Evolutionary conservation across 2,797 vertebrate genomes (phyloP).

Genomic region (Lerista edwardsae): DNA sequence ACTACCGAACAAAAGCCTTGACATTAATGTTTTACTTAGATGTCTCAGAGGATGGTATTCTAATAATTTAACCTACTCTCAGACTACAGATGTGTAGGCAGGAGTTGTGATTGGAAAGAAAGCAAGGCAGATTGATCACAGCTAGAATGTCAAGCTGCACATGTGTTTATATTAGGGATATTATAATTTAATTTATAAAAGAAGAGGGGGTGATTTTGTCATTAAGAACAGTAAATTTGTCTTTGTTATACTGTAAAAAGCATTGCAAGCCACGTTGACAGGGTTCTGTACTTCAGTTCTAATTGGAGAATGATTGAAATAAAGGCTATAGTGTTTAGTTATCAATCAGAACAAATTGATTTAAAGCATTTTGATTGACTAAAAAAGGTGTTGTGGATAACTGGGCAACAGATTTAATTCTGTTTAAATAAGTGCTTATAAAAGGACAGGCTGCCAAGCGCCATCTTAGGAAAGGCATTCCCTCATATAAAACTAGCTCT

Average conservation of each 20-base stretch:
- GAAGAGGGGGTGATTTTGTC: slow-evolving; percentile 54
- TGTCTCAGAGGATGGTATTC: slow-evolving; percentile 56
- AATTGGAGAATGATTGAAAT: no score
- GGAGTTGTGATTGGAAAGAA: neutral
- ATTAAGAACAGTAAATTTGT: slow-evolving; percentile 55
- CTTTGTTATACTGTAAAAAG: slow-evolving; percentile 44
- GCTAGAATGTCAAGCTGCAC: slow-evolving; percentile 61
- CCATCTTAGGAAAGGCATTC: no score
- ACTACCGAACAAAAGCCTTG: slow-evolving; percentile 44
- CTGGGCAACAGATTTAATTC: no score
- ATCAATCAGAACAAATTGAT: no score
- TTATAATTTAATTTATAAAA: slow-evolving; percentile 71
- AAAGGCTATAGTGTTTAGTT: no score
- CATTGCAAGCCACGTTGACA: slow-evolving; percentile 19
- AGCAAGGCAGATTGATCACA: slow-evolving; percentile 64
- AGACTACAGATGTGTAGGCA: slow-evolving; percentile 46
- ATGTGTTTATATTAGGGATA: slow-evolving; percentile 58
- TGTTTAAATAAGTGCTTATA: no score
- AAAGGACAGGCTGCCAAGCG: no score
- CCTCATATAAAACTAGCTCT: neutral
- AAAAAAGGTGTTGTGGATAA: no score
- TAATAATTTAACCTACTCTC: slow-evolving; percentile 53
- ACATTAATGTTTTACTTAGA: slow-evolving; percentile 49
- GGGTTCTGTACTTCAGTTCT: neutral
- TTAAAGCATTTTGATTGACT: no score